A percentile compares a stretch with the other conserved stretches of the same genome.
phyloP scores from a whole-genome alignment of 2,113 vertebrate species.

The Perca schrenkii region DNA sequence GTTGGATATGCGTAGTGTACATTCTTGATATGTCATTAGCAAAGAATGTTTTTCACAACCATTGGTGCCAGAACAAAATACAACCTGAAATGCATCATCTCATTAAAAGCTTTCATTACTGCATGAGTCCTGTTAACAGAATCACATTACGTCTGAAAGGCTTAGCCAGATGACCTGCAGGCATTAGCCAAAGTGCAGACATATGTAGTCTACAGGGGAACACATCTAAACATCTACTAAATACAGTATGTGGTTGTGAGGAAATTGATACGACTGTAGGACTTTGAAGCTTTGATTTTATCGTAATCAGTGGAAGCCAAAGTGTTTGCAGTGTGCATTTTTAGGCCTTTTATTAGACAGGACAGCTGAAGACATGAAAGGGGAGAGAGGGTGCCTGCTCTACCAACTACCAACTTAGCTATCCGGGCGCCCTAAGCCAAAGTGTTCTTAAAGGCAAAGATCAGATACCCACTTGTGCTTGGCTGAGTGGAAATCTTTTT shows the following conservation, averaged over 20 bases:
- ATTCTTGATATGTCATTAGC: neutral
- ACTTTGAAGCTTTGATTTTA: slow-evolving; percentile 57
- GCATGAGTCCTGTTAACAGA: slow-evolving; percentile 8
- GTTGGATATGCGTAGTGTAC: neutral
- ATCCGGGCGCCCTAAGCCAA: neutral
- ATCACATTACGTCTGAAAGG: slow-evolving; percentile 52
- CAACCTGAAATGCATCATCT: slow-evolving; percentile 43
- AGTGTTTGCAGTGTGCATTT: neutral
- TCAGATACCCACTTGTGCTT: slow-evolving; percentile 31
- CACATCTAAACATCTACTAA: slow-evolving; percentile 62
- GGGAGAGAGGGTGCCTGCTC: neutral
- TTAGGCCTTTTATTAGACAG: no score
- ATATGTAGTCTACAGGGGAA: slow-evolving; percentile 47
- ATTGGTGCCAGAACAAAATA: neutral
- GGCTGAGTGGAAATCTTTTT: neutral
- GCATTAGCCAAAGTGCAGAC: slow-evolving; percentile 26
- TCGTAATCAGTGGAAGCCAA: slow-evolving; percentile 26
- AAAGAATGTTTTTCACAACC: neutral
- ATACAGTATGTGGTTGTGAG: slow-evolving; percentile 28
- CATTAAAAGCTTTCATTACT: slow-evolving; percentile 43
- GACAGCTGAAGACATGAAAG: no score
- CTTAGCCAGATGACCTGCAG: slow-evolving; percentile 26
- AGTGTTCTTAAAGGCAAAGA: neutral
- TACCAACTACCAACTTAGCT: no score
- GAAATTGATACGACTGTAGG: slow-evolving; percentile 24